Percentiles rank a stretch among this genome's conserved stretches.
Conservation (phyloP, 1,140 invertebrate species). For the Scaptomyza hsui region DNA sequence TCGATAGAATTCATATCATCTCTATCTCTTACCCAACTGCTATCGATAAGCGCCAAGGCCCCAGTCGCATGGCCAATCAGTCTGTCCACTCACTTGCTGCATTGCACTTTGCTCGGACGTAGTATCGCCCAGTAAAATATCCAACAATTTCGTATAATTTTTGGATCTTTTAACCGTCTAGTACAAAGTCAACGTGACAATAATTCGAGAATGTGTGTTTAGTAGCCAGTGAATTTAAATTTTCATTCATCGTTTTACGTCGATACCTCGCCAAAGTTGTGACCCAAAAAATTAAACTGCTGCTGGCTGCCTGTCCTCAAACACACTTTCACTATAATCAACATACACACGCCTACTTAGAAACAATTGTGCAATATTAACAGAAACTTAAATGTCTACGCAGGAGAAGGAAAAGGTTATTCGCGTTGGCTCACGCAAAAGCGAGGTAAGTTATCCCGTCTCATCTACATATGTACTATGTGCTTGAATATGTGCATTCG, state of each 20-base stretch:
- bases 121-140: slow-evolving; percentile 70
- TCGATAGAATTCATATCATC: neutral
- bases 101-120: slow-evolving; percentile 69
- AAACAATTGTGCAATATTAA: slow-evolving; percentile 68
- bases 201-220: slow-evolving; percentile 60
- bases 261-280: slow-evolving; percentile 30
- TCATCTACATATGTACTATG: slow-evolving; percentile 38
- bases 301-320: slow-evolving; percentile 37
- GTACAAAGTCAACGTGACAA: slow-evolving; percentile 72
- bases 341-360: slow-evolving; percentile 32
- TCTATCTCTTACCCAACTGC: slow-evolving; percentile 2
- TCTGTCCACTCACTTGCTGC: slow-evolving; percentile 18
- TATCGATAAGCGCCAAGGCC: slow-evolving; percentile 10
- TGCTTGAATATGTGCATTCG: slow-evolving; percentile 38
- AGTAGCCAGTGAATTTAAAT: slow-evolving; percentile 54
- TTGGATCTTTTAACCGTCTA: slow-evolving; percentile 24
- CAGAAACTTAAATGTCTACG: slow-evolving; percentile 51
- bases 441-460: slow-evolving; percentile 85
- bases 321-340: slow-evolving; percentile 66
- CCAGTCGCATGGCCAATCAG: slow-evolving; percentile 10
- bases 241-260: slow-evolving; percentile 66
- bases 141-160: slow-evolving; percentile 17
- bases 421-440: slow-evolving; percentile 88
- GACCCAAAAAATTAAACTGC: slow-evolving; percentile 51
- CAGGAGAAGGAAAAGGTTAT: slow-evolving; percentile 84